Percentiles rank a stretch among this genome's conserved stretches.
These are phyloP conservation scores for Wiebesia pumilae DNA, from an alignment of 1,140 invertebrate genomes.

Conservation along the genomic window DNA sequence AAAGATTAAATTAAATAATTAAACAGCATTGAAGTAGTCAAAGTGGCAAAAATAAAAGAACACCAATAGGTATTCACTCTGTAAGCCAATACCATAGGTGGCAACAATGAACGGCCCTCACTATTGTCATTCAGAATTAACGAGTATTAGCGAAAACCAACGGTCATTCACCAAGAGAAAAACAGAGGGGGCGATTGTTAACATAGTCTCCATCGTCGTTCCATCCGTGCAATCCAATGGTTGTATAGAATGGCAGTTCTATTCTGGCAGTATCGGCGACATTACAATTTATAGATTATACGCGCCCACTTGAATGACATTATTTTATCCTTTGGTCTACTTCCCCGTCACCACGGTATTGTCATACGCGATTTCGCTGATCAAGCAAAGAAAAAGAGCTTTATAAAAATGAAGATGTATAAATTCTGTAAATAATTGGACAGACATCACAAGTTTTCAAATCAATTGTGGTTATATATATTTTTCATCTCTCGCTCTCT, in stretches of 20 bases:
- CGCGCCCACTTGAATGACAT: neutral
- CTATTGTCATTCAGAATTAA: neutral
- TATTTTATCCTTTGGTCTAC: neutral
- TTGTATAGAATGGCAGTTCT: neutral
- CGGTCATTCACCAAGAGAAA: neutral
- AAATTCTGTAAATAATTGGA: too few species aligned
- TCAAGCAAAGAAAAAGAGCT: neutral
- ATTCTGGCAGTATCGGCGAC: neutral
- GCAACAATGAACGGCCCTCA: neutral
- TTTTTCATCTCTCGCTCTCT: neutral
- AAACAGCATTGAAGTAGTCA: neutral
- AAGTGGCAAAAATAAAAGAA: neutral
- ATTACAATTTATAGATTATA: neutral
- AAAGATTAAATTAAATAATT: too few species aligned
- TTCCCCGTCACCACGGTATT: neutral
- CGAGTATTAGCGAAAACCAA: neutral
- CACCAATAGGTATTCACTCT: too few species aligned
- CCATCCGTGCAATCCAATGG: neutral
- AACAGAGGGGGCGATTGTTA: neutral
- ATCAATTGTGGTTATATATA: neutral
- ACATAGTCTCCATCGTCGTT: too few species aligned
- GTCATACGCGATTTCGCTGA: neutral
- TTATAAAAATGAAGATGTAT: too few species aligned
- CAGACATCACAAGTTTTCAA: neutral
- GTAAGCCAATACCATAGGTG: neutral